Evolutionary conservation across 1,140 invertebrate genomes (phyloP), one percentile per base, ranked within the genome.

Genomic region (Leptinotarsa lineolata): DNA sequence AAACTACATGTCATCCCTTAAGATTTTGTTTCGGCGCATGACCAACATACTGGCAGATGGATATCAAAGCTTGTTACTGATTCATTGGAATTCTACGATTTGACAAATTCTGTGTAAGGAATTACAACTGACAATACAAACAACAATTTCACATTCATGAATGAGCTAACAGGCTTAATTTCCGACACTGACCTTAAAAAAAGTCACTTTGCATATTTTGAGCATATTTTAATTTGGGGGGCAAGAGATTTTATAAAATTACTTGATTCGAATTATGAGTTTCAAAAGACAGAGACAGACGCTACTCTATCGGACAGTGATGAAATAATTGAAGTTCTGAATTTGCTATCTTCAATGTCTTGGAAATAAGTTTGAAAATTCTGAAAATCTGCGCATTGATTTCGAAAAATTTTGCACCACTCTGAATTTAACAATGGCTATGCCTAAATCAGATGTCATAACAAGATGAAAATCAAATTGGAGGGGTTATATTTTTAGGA

Each of bases 171-270:
- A 39, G 30, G 1, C 1, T 39, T 39, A 11, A 39, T 39, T 70
- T 60, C 4, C 18, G 24, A 70, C 46, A 59, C 39, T 60, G 69
- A 70, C 58, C 58, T 54, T 22, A 6, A 44, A 70, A 70, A 70
- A 30, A 30, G 58, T 30, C 58, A 63, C 30, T 70, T 60, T 0
- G 69, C 61, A 22, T 70, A 22, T 70, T 63, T 70, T 63, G 21
- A 0, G 24, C 4, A 22, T 3, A 63, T 63, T 0, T 24, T 3
- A 54, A 67, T 67, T 72, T 48, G 48, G 8, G 30, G 58, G 12
- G 63, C 63, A 24, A 66, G 70, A 67, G 60, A 72, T 66, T 67
- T 72, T 67, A 66, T 72, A 44, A 64, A 72, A 72, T 66, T 72
- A 39, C 39, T 66, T 48, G 45, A 72, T 46, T 18, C 70, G 3